These are phyloP conservation scores for Cephalopachus bancanus DNA, from an alignment of 2,797 vertebrate species.

Conservation along the genomic window DNA sequence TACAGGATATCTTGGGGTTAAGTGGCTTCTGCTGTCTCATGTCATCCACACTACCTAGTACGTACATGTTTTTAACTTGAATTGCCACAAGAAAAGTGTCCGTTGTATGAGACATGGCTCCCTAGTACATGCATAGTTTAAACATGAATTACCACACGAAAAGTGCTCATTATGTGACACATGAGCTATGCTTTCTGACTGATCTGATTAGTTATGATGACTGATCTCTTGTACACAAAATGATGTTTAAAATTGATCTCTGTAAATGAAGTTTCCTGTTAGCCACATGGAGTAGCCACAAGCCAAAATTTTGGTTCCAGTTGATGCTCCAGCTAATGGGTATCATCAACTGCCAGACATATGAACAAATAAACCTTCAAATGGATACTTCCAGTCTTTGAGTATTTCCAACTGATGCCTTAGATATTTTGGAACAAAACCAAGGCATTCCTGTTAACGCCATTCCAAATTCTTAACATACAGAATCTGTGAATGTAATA, in stretches of 20 bases:
- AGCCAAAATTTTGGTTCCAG: neutral
- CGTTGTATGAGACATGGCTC: neutral
- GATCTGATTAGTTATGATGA: neutral
- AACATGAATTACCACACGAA: conserved; percentile 17
- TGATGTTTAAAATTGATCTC: neutral
- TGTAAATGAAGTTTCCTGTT: neutral
- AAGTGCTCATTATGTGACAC: neutral
- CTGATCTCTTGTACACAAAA: neutral
- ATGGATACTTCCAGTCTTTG: neutral
- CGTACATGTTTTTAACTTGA: too few relatives aligned
- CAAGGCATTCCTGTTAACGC: neutral
- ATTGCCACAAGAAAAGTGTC: too few relatives aligned
- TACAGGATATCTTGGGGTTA: neutral
- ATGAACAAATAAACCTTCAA: neutral
- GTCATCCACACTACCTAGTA: neutral
- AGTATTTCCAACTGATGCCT: neutral
- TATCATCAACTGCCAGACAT: neutral
- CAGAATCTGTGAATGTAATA: conserved; percentile 34
- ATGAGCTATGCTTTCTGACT: neutral
- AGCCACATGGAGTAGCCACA: neutral
- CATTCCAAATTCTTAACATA: neutral
- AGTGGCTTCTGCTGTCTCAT: neutral
- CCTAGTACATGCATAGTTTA: neutral
- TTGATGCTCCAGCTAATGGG: neutral
- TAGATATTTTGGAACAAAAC: conserved; percentile 16